Percentiles rank a stretch among this genome's conserved stretches.
phyloP scores from a whole-genome alignment of 2,888 invertebrate species.

The Phragmatobia fuliginosa region DNA sequence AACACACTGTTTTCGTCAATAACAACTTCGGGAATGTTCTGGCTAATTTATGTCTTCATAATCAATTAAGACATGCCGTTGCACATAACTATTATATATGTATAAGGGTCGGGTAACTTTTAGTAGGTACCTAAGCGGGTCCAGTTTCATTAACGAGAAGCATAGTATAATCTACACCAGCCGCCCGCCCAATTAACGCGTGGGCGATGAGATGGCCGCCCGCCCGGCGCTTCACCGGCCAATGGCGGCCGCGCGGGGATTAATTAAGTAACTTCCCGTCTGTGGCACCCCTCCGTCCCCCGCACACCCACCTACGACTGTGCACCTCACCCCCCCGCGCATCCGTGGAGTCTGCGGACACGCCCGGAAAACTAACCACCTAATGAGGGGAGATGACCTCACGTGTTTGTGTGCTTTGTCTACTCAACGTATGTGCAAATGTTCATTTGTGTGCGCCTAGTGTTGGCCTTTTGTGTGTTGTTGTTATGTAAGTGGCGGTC shows the following conservation, averaged over 20 bases:
- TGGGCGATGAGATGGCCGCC: slow-evolving; percentile 81
- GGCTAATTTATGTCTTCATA: neutral
- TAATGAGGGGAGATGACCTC: slow-evolving; percentile 87
- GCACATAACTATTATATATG: slow-evolving; percentile 1
- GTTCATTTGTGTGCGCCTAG: slow-evolving; percentile 74
- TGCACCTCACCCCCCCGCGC: slow-evolving; percentile 66
- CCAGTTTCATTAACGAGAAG: slow-evolving; percentile 78
- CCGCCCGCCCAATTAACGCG: slow-evolving; percentile 86
- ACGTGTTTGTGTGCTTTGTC: slow-evolving; percentile 84
- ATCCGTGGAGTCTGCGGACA: slow-evolving; percentile 84
- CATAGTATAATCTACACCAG: slow-evolving; percentile 71
- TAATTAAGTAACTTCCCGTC: slow-evolving; percentile 86
- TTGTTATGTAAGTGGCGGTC: slow-evolving; percentile 71
- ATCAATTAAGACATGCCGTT: neutral
- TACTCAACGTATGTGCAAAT: slow-evolving; percentile 76
- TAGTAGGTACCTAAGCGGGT: slow-evolving; percentile 57
- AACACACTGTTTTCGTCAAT: neutral
- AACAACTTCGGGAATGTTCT: neutral
- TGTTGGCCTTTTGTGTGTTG: slow-evolving; percentile 76
- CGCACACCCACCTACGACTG: slow-evolving; percentile 49
- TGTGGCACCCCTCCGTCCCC: slow-evolving; percentile 61
- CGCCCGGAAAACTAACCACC: slow-evolving; percentile 87
- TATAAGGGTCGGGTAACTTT: slow-evolving; percentile 27
- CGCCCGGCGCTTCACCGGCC: slow-evolving; percentile 77
- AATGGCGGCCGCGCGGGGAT: slow-evolving; percentile 85